A percentile compares a stretch with the other conserved stretches of the same genome.
These are phyloP conservation scores for Zygogramma bicolorata DNA, from an alignment of 2,888 invertebrate genomes.

Conservation along the genomic window DNA sequence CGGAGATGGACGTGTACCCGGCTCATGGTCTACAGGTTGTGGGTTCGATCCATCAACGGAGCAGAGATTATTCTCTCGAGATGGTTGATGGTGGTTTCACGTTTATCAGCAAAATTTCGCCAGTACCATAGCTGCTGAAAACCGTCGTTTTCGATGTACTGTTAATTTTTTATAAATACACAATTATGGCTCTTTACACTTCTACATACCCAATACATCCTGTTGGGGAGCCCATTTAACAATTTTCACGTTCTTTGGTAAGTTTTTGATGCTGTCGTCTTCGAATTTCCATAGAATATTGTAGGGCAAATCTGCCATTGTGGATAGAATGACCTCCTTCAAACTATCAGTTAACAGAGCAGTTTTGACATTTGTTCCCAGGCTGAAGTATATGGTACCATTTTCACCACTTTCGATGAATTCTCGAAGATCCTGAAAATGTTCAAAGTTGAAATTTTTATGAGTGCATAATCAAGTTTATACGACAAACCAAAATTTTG, in stretches of 20 bases:
- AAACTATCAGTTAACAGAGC: conserved; percentile 29
- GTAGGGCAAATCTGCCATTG: conserved; percentile 46
- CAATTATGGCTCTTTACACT: background rate
- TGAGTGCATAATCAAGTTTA: too few species aligned
- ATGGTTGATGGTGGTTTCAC: too few species aligned
- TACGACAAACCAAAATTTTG: too few species aligned
- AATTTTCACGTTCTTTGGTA: conserved; percentile 48
- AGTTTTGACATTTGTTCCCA: conserved; percentile 47
- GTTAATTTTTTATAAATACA: background rate
- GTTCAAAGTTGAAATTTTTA: too few species aligned
- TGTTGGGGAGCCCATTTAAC: conserved; percentile 51
- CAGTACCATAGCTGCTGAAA: too few species aligned
- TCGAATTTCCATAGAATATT: conserved; percentile 54
- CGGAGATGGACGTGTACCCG: too few species aligned
- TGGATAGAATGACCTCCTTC: conserved; percentile 32
- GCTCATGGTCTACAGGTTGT: too few species aligned
- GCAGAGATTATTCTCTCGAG: too few species aligned
- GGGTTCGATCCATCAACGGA: too few species aligned
- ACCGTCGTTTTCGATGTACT: too few species aligned
- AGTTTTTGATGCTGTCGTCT: conserved; percentile 28
- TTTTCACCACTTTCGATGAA: conserved; percentile 41
- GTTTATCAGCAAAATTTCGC: too few species aligned
- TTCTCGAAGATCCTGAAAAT: conserved; percentile 34
- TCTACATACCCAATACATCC: conserved; percentile 45
- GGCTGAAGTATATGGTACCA: conserved; percentile 51